Percentiles rank a stretch among this genome's conserved stretches.
Conservation (phyloP, 2,113 vertebrate species). For the Caranx ignobilis region DNA sequence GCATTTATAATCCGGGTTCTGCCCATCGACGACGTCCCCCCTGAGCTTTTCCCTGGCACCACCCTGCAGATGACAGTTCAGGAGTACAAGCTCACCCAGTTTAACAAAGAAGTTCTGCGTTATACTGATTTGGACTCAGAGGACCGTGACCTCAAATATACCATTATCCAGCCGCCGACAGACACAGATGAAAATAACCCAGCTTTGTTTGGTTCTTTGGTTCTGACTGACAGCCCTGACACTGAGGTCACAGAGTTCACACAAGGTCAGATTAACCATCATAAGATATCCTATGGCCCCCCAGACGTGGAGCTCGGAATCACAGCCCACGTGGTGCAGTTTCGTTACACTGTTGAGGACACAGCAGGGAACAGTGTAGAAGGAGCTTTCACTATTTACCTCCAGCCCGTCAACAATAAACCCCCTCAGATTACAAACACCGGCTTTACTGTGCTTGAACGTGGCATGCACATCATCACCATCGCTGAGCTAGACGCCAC, state of each 20-base stretch:
- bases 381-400: constrained; percentile 89
- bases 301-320: constrained; percentile 92
- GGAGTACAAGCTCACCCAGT: constrained; percentile 91
- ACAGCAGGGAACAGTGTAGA: constrained; percentile 87
- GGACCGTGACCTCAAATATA: constrained; percentile 92
- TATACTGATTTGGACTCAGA: constrained; percentile 95
- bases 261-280: constrained; percentile 96
- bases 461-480: constrained; percentile 86
- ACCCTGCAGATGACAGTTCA: constrained; percentile 90
- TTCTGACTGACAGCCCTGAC: constrained; percentile 89
- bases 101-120: constrained; percentile 89
- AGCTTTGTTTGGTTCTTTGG: constrained; percentile 86
- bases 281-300: constrained; percentile 92
- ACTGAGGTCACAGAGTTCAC: constrained; percentile 91
- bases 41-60: constrained; percentile 88
- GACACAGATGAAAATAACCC: constrained; percentile 92
- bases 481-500: constrained; percentile 86
- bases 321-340: constrained; percentile 91
- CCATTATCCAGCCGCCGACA: constrained; percentile 86
- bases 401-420: constrained; percentile 94
- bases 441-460: constrained; percentile 88
- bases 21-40: constrained; percentile 91
- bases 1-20: constrained; percentile 88
- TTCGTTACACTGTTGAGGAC: constrained; percentile 92
- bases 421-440: constrained; percentile 95